Evolutionary conservation across 2,888 invertebrate genomes (phyloP).

Genomic region (Ommatoiulus sabulosus): DNA sequence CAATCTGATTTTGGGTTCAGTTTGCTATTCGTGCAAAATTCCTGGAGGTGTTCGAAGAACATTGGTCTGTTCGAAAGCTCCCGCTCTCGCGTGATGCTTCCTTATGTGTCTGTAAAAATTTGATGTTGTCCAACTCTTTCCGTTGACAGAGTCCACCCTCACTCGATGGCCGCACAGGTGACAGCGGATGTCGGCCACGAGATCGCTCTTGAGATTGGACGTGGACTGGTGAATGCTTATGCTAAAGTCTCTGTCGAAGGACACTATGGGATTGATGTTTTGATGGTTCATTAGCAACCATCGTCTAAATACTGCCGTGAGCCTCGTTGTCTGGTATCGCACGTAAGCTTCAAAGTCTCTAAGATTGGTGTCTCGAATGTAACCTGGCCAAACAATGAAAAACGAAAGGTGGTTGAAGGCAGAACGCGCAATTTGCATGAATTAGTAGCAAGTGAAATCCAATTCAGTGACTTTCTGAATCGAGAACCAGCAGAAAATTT

Average conservation of each 20-base stretch:
- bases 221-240: not conserved
- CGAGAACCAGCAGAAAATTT: not conserved
- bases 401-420: constrained; percentile 12
- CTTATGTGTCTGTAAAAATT: constrained; percentile 45
- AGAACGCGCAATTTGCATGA: not conserved
- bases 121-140: not conserved
- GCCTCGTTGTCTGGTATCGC: not conserved
- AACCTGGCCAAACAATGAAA: constrained; percentile 17
- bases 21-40: not conserved
- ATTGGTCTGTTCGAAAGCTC: not conserved
- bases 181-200: not conserved
- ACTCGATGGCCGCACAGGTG: not conserved
- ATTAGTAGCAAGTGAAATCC: not conserved
- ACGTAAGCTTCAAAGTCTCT: not conserved
- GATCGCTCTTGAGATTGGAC: constrained; percentile 10
- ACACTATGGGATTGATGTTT: not conserved
- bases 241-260: constrained; percentile 44
- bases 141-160: not conserved
- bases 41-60: not conserved
- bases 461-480: constrained; percentile 14
- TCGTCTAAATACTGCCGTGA: not conserved
- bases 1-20: not conserved
- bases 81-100: not conserved
- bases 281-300: not conserved
- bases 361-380: not conserved